These are phyloP conservation scores for Artibeus jamaicensis DNA, from an alignment of 2,797 vertebrate genomes.

Conservation along the genomic window DNA sequence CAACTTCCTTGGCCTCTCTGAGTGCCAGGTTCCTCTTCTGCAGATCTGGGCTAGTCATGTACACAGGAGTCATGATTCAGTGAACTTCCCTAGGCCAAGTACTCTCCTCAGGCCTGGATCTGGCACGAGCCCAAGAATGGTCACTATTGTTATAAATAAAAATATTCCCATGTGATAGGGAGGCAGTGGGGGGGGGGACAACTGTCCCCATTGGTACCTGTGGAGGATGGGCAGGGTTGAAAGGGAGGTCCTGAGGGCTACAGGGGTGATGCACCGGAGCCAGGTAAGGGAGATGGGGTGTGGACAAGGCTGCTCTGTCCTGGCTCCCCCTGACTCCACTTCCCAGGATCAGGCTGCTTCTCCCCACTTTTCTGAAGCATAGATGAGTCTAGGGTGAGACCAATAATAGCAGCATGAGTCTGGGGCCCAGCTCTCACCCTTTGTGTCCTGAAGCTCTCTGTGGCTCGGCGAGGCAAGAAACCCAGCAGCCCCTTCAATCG, in stretches of 20 bases:
- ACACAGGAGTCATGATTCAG: neutral
- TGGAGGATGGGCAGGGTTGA: neutral
- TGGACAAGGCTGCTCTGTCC: neutral
- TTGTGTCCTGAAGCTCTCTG: neutral
- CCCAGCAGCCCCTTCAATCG: too few relatives aligned
- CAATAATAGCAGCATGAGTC: neutral
- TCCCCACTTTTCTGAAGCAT: neutral
- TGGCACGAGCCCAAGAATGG: neutral
- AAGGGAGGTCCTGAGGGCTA: neutral
- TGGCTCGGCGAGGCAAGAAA: neutral
- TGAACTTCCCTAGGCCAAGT: neutral
- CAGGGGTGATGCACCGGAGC: neutral
- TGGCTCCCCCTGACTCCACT: neutral
- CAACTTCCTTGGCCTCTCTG: slow-evolving; percentile 35
- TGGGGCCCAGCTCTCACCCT: neutral
- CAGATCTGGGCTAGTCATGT: neutral
- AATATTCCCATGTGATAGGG: neutral
- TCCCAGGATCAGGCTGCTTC: neutral
- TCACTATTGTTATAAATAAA: neutral
- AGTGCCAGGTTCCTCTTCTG: neutral
- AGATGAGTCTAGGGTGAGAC: neutral
- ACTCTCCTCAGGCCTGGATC: neutral
- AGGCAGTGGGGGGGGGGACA: neutral
- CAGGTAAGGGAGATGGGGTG: neutral
- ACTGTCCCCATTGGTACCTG: fast-evolving